Percentiles rank a stretch among this genome's conserved stretches.
Conservation (phyloP, 1,140 invertebrate genomes). For the Ericerus pela region DNA sequence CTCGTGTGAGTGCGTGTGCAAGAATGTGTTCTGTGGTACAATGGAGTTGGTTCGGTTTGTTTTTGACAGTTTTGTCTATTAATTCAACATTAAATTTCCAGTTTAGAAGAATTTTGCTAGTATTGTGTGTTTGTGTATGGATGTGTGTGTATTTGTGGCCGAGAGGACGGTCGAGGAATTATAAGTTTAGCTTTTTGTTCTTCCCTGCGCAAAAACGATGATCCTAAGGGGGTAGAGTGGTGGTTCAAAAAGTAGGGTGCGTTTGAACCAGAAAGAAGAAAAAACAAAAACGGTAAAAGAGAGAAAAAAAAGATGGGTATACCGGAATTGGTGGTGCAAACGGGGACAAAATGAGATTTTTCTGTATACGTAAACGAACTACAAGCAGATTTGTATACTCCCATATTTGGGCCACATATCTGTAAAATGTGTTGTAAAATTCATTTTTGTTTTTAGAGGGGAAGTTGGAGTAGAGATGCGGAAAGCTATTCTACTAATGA, state of each 20-base stretch:
- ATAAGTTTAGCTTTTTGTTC: conserved; percentile 2
- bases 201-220: background rate
- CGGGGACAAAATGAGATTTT: too few relatives aligned
- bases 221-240: background rate
- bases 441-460: too few relatives aligned
- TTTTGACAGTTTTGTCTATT: conserved; percentile 12
- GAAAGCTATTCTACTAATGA: background rate
- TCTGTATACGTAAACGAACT: too few relatives aligned
- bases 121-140: too few relatives aligned
- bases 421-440: too few relatives aligned
- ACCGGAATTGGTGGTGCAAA: too few relatives aligned
- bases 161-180: background rate
- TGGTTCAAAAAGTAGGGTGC: background rate
- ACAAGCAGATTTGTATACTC: conserved; percentile 1
- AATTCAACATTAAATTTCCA: conserved; percentile 10
- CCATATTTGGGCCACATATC: background rate
- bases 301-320: too few relatives aligned
- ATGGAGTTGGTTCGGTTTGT: conserved; percentile 4
- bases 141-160: too few relatives aligned
- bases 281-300: too few relatives aligned
- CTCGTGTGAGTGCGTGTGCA: conserved; percentile 5
- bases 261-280: too few relatives aligned
- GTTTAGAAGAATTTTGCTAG: too few relatives aligned
- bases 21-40: conserved; percentile 1
- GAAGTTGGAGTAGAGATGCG: too few relatives aligned